Conservation (phyloP, 2,888 invertebrate species). For the Pocota personata region DNA sequence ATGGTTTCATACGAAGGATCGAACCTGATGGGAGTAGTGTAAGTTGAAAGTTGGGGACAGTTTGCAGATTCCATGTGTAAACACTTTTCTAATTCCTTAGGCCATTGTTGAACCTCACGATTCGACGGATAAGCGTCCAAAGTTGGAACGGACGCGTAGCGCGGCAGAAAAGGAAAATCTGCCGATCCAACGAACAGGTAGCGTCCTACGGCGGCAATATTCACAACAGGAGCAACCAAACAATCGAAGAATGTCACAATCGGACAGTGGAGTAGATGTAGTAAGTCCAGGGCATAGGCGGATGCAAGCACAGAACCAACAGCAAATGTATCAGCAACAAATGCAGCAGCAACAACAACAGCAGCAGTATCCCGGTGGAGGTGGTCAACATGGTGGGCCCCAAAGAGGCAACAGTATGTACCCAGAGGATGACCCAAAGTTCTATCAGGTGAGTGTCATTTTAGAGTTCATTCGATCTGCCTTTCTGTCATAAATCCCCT, state of each 20-base stretch:
- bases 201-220: conserved; percentile 91
- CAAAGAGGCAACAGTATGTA: conserved; percentile 81
- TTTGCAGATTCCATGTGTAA: neutral
- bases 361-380: conserved; percentile 76
- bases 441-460: conserved; percentile 84
- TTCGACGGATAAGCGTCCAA: conserved; percentile 90
- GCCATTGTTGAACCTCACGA: conserved; percentile 83
- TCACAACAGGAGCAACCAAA: conserved; percentile 90
- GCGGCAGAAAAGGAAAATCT: conserved; percentile 94
- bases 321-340: conserved; percentile 82
- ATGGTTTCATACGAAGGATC: conserved; percentile 88
- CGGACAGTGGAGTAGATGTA: conserved; percentile 84
- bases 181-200: conserved; percentile 89
- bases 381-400: conserved; percentile 51
- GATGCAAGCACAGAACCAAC: conserved; percentile 81
- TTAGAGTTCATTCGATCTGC: too few species aligned
- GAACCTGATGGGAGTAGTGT: conserved; percentile 85
- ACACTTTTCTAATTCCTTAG: conserved; percentile 78
- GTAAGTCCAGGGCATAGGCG: conserved; percentile 80
- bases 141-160: conserved; percentile 92
- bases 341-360: conserved; percentile 77
- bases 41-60: conserved; percentile 75
- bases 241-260: conserved; percentile 84
- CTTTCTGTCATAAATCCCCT: too few species aligned
- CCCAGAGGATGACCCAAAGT: conserved; percentile 87